Percentiles rank a stretch among this genome's conserved stretches.
Conservation (phyloP, 2,113 vertebrate species). For the Pelusios castaneus region DNA sequence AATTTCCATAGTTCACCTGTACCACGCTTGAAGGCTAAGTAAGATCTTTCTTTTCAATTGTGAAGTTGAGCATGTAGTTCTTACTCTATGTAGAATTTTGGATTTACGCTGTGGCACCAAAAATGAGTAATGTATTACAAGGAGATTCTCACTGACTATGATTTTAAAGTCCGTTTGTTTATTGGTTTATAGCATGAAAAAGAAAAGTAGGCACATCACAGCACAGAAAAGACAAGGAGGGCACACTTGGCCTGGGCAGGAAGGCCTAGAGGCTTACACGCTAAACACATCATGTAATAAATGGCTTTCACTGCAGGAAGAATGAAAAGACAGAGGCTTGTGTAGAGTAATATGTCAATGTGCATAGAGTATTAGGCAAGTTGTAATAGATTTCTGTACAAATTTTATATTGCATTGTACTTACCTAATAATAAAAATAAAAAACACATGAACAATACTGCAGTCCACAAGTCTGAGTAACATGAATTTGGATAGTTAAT, state of each 20-base stretch:
- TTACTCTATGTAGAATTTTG: not conserved
- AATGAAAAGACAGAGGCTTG: constrained; percentile 28
- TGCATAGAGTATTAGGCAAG: constrained; percentile 11
- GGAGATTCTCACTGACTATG: not conserved
- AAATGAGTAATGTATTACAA: not conserved
- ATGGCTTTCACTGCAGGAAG: not conserved
- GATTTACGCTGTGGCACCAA: not conserved
- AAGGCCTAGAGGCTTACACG: not conserved
- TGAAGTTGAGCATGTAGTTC: not conserved
- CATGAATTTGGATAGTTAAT: not conserved
- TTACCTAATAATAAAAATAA: constrained; percentile 40
- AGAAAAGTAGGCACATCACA: not conserved
- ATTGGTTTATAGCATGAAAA: not conserved
- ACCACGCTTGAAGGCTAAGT: not conserved
- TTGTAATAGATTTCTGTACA: constrained; percentile 53
- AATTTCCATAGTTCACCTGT: not conserved
- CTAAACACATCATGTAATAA: not conserved
- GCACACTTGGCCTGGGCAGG: not conserved
- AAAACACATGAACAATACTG: not conserved
- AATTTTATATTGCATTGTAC: constrained; percentile 49
- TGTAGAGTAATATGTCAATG: not conserved
- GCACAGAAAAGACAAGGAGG: not conserved
- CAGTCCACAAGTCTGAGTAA: not conserved
- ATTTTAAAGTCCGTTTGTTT: not conserved
- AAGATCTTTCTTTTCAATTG: not conserved